Evolutionary conservation across 1,140 invertebrate genomes (phyloP).

Genomic region (Drosophila mojavensis): DNA sequence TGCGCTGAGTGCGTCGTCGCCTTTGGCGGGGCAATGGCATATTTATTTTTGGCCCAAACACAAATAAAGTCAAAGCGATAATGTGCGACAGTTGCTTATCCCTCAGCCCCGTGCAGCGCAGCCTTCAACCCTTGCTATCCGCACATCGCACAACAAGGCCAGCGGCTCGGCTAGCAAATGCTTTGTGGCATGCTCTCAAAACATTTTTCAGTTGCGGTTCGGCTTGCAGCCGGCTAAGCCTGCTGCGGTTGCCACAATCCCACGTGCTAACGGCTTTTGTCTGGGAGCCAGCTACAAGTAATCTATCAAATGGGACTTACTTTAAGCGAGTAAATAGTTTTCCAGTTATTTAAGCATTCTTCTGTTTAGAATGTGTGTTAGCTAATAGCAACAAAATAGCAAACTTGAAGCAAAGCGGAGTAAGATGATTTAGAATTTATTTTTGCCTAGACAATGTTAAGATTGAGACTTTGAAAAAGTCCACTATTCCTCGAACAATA

Average conservation of each 20-base stretch:
- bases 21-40: constrained; percentile 58
- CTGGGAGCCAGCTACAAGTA: constrained; percentile 6
- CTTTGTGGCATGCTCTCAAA: constrained; percentile 44
- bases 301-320: constrained; percentile 12
- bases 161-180: constrained; percentile 3
- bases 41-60: constrained; percentile 69
- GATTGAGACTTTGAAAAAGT: too few species aligned
- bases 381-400: too few species aligned
- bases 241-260: constrained; percentile 12
- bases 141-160: constrained; percentile 22
- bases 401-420: neutral
- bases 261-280: constrained; percentile 10
- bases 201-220: constrained; percentile 55
- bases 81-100: constrained; percentile 60
- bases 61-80: constrained; percentile 55
- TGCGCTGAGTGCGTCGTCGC: constrained; percentile 39
- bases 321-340: neutral
- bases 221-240: constrained; percentile 21
- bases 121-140: constrained; percentile 8
- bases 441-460: too few species aligned
- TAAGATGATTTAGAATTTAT: too few species aligned
- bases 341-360: neutral
- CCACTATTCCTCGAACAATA: too few species aligned
- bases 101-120: neutral
- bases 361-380: too few species aligned